Conservation (phyloP, 2,113 vertebrate genomes). For the Emydura subglobosa region DNA sequence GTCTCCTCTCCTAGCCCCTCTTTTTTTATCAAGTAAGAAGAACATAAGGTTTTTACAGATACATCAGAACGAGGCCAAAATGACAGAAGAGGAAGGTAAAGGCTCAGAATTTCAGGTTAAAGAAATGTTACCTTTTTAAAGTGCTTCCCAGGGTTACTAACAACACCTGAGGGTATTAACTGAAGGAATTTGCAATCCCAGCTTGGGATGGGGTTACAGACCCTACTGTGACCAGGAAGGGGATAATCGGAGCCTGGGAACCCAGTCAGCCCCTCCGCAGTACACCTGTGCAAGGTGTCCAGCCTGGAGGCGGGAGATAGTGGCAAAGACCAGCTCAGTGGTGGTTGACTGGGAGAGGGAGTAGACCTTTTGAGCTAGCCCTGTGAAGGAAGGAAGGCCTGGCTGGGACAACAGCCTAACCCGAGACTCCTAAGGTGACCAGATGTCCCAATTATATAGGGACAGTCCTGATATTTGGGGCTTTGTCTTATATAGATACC, state of each 20-base stretch:
- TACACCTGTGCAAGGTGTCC: background rate
- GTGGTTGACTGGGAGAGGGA: background rate
- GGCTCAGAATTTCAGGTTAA: background rate
- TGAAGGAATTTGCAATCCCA: background rate
- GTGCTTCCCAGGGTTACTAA: background rate
- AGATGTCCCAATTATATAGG: too few species aligned
- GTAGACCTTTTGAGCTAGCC: background rate
- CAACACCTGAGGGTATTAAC: fast-evolving
- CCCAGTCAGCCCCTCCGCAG: background rate
- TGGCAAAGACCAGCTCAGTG: background rate
- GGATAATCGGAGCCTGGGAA: background rate
- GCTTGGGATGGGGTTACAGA: background rate
- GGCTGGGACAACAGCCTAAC: background rate
- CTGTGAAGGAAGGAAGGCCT: background rate
- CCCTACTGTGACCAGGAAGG: background rate
- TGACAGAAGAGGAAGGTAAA: fast-evolving
- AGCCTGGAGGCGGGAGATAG: background rate
- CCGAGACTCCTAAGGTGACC: too few species aligned
- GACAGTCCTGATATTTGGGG: too few species aligned
- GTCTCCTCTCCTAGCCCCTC: background rate
- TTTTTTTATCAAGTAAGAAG: background rate
- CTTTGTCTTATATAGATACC: too few species aligned
- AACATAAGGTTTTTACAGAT: background rate
- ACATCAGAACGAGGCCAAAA: background rate
- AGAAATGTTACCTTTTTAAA: background rate